Conservation (phyloP, 2,888 invertebrate species). For the Matsumyia berberina region DNA sequence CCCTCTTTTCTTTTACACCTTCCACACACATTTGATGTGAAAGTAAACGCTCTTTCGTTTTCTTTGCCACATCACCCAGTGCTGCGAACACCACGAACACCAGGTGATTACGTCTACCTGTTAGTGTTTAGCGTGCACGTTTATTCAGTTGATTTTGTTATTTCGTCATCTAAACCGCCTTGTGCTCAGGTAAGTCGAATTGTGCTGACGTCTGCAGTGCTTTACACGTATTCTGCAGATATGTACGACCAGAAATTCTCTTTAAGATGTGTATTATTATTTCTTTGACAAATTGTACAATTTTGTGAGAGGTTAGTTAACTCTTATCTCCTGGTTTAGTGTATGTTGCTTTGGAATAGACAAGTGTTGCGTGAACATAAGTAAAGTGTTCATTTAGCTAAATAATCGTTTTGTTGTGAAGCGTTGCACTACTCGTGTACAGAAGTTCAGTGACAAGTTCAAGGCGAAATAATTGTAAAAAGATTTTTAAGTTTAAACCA, state of each 20-base stretch:
- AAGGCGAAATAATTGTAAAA: too few species aligned
- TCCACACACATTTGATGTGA: conserved; percentile 2
- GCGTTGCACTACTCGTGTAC: conserved; percentile 3
- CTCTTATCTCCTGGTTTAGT: background rate
- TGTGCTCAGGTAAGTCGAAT: conserved; percentile 19
- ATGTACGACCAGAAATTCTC: background rate
- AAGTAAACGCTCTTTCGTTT: conserved; percentile 23
- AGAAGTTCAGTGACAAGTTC: too few species aligned
- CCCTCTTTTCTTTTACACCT: background rate
- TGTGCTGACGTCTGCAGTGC: conserved; percentile 29
- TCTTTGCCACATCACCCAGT: conserved; percentile 42
- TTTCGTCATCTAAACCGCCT: conserved; percentile 11
- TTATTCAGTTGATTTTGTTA: conserved; percentile 34
- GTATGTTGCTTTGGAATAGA: background rate
- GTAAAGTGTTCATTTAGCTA: background rate
- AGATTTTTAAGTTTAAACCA: too few species aligned
- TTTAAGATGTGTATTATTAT: background rate
- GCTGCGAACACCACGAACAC: background rate
- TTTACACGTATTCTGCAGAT: background rate
- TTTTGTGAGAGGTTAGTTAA: background rate
- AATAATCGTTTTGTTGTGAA: background rate
- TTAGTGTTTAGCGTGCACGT: conserved; percentile 5
- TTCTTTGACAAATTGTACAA: conserved; percentile 13
- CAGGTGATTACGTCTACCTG: conserved; percentile 4
- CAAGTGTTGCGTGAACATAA: background rate